Conservation (phyloP, 2,797 vertebrate genomes). For the Urophycis tenuis region DNA sequence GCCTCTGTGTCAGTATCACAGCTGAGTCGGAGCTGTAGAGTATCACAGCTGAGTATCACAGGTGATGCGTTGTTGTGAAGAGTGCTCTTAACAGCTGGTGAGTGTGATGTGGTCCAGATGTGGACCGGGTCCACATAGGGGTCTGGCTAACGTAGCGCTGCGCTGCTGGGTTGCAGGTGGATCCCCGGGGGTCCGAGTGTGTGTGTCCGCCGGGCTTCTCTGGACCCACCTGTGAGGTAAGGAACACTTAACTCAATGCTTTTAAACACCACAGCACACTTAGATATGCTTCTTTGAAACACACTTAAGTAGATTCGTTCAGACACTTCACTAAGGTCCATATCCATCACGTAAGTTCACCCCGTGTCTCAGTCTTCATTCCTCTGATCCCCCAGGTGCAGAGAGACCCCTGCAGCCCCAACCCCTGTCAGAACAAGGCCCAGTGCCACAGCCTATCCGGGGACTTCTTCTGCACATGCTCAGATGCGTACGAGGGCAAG, state of each 20-base stretch:
- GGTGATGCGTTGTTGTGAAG: no score
- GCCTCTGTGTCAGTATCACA: no score
- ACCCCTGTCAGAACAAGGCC: constrained; percentile 84
- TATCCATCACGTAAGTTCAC: no score
- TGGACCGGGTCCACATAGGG: no score
- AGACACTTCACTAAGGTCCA: no score
- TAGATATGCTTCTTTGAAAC: no score
- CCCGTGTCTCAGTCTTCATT: neutral
- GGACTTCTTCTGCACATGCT: constrained; percentile 87
- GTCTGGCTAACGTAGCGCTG: no score
- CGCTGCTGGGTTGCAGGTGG: constrained; percentile 61
- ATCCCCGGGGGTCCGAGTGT: constrained; percentile 76
- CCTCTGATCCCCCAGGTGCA: constrained; percentile 66
- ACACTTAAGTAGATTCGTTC: no score
- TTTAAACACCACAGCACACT: neutral
- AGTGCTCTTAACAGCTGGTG: no score
- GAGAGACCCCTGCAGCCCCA: constrained; percentile 79
- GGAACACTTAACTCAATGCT: constrained; percentile 14
- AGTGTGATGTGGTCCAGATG: no score
- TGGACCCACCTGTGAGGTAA: constrained; percentile 84
- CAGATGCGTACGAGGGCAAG: constrained; percentile 83
- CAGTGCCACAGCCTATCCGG: constrained; percentile 76
- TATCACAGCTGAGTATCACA: no score
- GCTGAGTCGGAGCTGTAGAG: no score
- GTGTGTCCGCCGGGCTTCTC: constrained; percentile 78